A percentile compares a stretch with the other conserved stretches of the same genome.
These are phyloP conservation scores for Artibeus lituratus DNA, from an alignment of 2,797 vertebrate species.

Conservation along the genomic window DNA sequence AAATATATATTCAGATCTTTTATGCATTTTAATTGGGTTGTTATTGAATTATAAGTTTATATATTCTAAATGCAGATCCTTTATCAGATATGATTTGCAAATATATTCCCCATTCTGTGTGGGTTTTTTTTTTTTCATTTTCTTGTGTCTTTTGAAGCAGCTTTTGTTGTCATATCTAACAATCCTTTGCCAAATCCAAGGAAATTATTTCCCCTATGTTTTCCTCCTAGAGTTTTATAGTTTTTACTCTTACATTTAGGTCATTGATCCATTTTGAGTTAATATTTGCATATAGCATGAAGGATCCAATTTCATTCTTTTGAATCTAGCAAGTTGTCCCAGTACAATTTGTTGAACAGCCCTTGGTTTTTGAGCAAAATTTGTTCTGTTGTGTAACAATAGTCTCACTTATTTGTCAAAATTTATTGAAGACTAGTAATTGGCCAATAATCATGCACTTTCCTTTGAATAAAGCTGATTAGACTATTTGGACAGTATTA, in stretches of 20 bases:
- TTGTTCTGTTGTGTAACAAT: neutral
- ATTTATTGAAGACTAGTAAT: neutral
- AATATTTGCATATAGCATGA: neutral
- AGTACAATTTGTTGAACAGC: neutral
- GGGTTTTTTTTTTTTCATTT: neutral
- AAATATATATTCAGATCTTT: neutral
- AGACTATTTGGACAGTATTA: neutral
- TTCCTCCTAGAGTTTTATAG: constrained; percentile 19
- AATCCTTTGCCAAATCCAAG: neutral
- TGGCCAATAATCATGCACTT: neutral
- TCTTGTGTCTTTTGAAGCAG: neutral
- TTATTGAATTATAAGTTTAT: neutral
- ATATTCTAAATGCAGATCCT: neutral
- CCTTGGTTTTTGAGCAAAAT: neutral
- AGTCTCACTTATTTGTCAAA: constrained; percentile 1
- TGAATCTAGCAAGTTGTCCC: neutral
- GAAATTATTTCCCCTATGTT: neutral
- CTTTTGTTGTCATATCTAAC: constrained; percentile 22
- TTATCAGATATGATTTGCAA: neutral
- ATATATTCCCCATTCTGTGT: neutral
- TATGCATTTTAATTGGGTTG: neutral
- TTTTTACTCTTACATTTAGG: neutral
- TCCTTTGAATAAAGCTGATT: constrained; percentile 1
- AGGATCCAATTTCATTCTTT: neutral
- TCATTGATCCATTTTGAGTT: neutral